Evolutionary conservation across 2,888 invertebrate species (phyloP), one percentile per base, ranked within the genome.

Genomic region (Nesidiocoris tenuis): DNA sequence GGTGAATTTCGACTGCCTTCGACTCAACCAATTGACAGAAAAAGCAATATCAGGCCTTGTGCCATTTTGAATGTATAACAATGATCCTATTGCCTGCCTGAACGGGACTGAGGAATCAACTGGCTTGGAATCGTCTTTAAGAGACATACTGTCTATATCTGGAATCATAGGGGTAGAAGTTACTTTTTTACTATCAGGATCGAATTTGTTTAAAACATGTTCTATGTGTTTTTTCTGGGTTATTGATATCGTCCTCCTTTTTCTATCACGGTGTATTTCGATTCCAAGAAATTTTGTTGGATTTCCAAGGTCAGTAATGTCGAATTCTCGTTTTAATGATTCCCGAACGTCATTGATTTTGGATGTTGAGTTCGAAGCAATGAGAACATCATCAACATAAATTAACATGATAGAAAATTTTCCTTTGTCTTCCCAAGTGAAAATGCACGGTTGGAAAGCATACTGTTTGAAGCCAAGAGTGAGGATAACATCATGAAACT

Each of bases 11-110:
- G 19, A 12, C n/a, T 54, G 55, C n/a, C 55, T 54, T 61, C 61
- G 18, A 19, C 61, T 61, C 21, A 61, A 17, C 1, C 18, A 17
- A 12, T 61, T 61, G 1, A 61, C 21, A 54, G 55, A 54, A 54
- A 12, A 12, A 9, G n/a, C n/a, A 54, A 54, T 54, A 54, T 54
- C 55, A 54, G 61, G 61, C 21, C 61, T 61, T 22, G 61, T 61
- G 19, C 61, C 61, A 61, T 61, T 61, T 5, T 61, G 61, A 16
- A 61, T 61, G 19, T 61, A 61, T 16, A 61, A 9, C 19, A 61
- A 9, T 18, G 61, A 54, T 2, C 21, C 61, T 54, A 54, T 12
- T n/a, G 55, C 55, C 55, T 54, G 55, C n/a, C 55, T 54, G 55
- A 12, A 54, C n/a, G n/a, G n/a, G n/a, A n/a, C n/a, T n/a, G n/a